Percentiles rank a stretch among this genome's conserved stretches.
phyloP scores from a whole-genome alignment of 2,888 invertebrate species.

The Alviniconcha strummeri region DNA sequence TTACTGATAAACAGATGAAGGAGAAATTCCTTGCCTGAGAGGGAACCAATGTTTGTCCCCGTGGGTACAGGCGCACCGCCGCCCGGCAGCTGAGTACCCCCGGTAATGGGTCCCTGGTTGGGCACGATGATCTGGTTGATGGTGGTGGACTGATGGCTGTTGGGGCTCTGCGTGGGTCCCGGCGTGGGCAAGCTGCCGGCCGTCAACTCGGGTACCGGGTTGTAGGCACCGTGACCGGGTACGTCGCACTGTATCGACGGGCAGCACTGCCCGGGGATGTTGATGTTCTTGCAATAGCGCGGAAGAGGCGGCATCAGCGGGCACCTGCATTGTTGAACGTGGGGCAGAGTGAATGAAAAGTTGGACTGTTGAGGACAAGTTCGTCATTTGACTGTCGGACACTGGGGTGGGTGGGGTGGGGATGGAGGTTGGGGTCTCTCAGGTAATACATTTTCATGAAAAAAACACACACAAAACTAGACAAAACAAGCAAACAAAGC shows the following conservation, averaged over 20 bases:
- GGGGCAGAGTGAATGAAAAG: neutral
- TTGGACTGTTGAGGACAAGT: neutral
- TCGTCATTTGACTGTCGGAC: neutral
- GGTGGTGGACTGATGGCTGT: conserved; percentile 30
- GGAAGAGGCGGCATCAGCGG: conserved; percentile 57
- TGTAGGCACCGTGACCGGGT: conserved; percentile 56
- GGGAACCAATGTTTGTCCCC: neutral
- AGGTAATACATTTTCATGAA: too few species aligned
- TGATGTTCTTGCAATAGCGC: conserved; percentile 51
- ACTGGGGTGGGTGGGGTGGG: too few species aligned
- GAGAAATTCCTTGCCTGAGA: neutral
- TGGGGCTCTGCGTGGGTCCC: conserved; percentile 46
- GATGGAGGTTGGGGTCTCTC: neutral
- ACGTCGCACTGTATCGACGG: conserved; percentile 55
- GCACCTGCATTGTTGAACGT: conserved; percentile 46
- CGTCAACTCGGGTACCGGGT: conserved; percentile 52
- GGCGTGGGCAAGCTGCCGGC: conserved; percentile 54
- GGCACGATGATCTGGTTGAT: conserved; percentile 41
- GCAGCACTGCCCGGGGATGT: conserved; percentile 60
- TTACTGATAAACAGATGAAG: too few species aligned
- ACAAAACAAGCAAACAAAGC: too few species aligned
- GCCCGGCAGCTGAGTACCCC: conserved; percentile 41
- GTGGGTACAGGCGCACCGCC: conserved; percentile 40
- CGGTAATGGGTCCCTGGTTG: conserved; percentile 40
- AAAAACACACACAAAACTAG: too few species aligned